A percentile compares a stretch with the other conserved stretches of the same genome.
Evolutionary conservation across 1,140 invertebrate genomes (phyloP).

Genomic region (Reticulitermes speratus): DNA sequence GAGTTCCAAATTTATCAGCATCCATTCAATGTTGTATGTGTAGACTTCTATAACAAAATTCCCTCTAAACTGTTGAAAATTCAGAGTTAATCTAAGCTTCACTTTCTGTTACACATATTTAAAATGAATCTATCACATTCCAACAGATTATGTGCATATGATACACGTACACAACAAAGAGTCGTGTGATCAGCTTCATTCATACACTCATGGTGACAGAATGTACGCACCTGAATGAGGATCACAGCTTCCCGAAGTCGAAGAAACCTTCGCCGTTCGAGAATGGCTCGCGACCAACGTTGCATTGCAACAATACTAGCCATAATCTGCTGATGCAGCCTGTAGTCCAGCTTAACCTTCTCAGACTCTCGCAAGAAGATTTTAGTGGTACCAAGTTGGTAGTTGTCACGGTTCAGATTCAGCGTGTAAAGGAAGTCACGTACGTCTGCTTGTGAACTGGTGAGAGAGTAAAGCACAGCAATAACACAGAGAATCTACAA

Average conservation of each 20-base stretch:
- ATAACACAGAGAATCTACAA: background rate
- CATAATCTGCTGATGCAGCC: conserved; percentile 92
- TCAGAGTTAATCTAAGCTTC: too few species aligned
- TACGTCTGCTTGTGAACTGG: conserved; percentile 76
- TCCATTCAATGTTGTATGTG: too few species aligned
- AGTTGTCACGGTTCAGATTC: conserved; percentile 83
- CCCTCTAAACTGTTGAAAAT: too few species aligned
- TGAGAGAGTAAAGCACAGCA: conserved; percentile 35
- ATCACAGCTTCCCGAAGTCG: conserved; percentile 70
- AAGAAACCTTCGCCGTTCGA: conserved; percentile 76
- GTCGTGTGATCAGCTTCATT: too few species aligned
- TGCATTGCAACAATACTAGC: conserved; percentile 89
- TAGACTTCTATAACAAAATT: too few species aligned
- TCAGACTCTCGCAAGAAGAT: conserved; percentile 93
- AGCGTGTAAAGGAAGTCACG: conserved; percentile 74
- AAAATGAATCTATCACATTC: too few species aligned
- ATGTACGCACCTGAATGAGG: conserved; percentile 63
- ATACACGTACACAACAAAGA: too few species aligned
- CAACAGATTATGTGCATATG: too few species aligned
- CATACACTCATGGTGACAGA: background rate
- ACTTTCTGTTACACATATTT: too few species aligned
- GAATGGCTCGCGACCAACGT: conserved; percentile 82
- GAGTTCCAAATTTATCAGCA: too few species aligned
- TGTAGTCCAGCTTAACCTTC: conserved; percentile 87
- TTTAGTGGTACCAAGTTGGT: conserved; percentile 88